A percentile compares a stretch with the other conserved stretches of the same genome.
phyloP scores from a whole-genome alignment of 2,888 invertebrate genomes.

The Eristalinus aeneus region DNA sequence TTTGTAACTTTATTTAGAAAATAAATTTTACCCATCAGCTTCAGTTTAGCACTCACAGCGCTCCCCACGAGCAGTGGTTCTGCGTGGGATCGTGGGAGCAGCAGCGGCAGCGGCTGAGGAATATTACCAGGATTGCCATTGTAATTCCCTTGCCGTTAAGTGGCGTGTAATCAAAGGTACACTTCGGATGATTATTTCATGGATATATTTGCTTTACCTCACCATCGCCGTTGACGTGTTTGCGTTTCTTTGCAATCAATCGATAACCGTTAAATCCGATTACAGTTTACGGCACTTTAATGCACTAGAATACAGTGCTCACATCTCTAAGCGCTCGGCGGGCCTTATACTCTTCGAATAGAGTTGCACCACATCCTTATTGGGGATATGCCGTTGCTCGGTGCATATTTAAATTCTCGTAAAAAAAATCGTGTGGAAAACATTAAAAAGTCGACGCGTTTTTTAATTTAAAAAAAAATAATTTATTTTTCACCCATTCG shows the following conservation, averaged over 20 bases:
- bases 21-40: constrained; percentile 18
- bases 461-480: constrained; percentile 8
- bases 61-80: not conserved
- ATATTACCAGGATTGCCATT: constrained; percentile 7
- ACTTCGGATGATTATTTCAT: constrained; percentile 27
- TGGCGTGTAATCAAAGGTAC: constrained; percentile 41
- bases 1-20: constrained; percentile 39
- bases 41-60: constrained; percentile 7
- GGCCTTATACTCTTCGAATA: constrained; percentile 12
- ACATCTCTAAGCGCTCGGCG: not conserved
- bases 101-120: not conserved
- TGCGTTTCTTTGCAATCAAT: constrained; percentile 1
- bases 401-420: not conserved
- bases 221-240: not conserved
- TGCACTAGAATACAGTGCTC: not conserved
- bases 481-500: constrained; percentile 14
- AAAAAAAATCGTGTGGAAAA: not conserved
- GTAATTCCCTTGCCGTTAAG: constrained; percentile 28
- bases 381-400: not conserved
- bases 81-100: too few relatives aligned
- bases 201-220: constrained; percentile 6
- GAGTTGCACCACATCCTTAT: not conserved
- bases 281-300: constrained; percentile 30
- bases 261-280: constrained; percentile 45
- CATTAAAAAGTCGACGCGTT: not conserved